phyloP scores from a whole-genome alignment of 2,797 vertebrate genomes.

The Ptychobarbus kaznakovi region DNA sequence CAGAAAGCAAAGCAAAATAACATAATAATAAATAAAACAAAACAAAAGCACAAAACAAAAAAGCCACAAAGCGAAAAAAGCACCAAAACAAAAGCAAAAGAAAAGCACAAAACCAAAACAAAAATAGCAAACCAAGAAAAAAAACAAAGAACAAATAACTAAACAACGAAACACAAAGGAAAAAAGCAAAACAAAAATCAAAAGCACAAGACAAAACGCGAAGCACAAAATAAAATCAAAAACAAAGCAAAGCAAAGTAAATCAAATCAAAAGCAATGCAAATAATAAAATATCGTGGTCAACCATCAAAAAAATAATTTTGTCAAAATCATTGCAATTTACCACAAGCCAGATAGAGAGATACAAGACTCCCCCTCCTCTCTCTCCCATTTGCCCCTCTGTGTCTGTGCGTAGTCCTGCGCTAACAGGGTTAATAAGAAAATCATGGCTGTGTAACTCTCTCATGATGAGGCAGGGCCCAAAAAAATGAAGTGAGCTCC shows the following conservation, averaged over 20 bases:
- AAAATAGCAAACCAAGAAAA: too few species aligned
- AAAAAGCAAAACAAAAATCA: not conserved
- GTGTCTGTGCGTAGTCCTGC: constrained; percentile 60
- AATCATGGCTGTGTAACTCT: constrained; percentile 75
- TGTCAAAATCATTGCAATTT: not conserved
- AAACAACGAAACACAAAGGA: not conserved
- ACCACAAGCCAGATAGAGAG: not conserved
- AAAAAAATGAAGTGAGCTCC: constrained; percentile 65
- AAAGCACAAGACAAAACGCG: not conserved
- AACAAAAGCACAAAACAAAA: not conserved
- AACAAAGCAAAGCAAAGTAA: not conserved
- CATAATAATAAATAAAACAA: not conserved
- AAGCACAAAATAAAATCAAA: not conserved
- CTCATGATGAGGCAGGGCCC: constrained; percentile 50
- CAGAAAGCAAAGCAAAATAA: too few species aligned
- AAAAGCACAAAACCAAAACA: too few species aligned
- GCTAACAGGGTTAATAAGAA: constrained; percentile 76
- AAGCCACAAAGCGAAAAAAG: not conserved
- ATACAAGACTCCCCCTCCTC: constrained; percentile 47
- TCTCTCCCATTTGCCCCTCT: constrained; percentile 53
- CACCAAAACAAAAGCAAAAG: too few species aligned
- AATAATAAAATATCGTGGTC: not conserved
- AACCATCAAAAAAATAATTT: not conserved
- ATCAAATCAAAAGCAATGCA: not conserved
- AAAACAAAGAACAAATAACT: not conserved